Conservation (phyloP, 2,113 vertebrate genomes). For the Sceloporus tristichus region DNA sequence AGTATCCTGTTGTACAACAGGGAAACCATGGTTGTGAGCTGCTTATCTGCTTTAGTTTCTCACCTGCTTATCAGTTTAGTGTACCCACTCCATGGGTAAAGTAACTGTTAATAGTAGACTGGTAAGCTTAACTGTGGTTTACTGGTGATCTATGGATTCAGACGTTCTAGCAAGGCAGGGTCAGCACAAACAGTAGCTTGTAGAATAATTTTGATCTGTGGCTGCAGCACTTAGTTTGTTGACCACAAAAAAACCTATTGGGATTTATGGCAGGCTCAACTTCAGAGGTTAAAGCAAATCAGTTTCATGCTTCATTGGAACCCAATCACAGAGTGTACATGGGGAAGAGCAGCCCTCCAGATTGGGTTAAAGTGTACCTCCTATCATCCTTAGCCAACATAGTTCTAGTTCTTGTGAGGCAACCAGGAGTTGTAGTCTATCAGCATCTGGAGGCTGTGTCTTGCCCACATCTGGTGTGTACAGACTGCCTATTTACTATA, state of each 20-base stretch:
- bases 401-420: too few relatives aligned
- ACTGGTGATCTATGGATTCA: not conserved
- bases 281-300: not conserved
- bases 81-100: not conserved
- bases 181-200: not conserved
- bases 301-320: not conserved
- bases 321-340: not conserved
- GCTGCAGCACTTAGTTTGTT: not conserved
- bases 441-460: too few relatives aligned
- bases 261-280: not conserved
- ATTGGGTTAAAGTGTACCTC: too few relatives aligned
- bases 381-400: too few relatives aligned
- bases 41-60: not conserved
- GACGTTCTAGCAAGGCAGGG: not conserved
- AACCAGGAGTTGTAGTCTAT: too few relatives aligned
- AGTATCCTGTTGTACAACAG: not conserved
- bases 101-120: not conserved
- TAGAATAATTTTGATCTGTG: not conserved
- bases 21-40: not conserved
- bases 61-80: not conserved
- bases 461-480: too few relatives aligned
- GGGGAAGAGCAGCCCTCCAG: too few relatives aligned
- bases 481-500: not conserved
- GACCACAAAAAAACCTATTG: not conserved
- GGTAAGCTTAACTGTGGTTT: not conserved